A percentile compares a stretch with the other conserved stretches of the same genome.
Conservation (phyloP, 2,113 vertebrate genomes). For the Lepus timidus region DNA sequence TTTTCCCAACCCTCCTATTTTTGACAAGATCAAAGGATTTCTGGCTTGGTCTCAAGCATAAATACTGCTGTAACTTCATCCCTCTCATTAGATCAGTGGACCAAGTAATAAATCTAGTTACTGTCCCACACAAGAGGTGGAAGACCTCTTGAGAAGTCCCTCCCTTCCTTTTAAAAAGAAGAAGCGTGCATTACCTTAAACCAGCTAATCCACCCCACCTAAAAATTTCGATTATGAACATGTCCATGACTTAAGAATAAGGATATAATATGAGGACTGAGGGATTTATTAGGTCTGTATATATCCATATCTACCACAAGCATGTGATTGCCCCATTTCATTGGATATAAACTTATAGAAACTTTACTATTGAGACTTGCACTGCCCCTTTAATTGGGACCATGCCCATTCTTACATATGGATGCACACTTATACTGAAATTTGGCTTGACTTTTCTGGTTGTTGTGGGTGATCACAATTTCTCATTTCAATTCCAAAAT, state of each 20-base stretch:
- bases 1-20: background rate
- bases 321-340: background rate
- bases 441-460: background rate
- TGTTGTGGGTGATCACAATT: constrained; percentile 4
- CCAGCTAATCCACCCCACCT: background rate
- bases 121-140: background rate
- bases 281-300: background rate
- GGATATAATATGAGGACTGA: background rate
- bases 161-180: background rate
- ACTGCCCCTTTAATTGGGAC: background rate
- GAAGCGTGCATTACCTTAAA: background rate
- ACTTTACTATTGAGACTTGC: background rate
- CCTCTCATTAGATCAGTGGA: background rate
- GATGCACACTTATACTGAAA: background rate
- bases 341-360: background rate
- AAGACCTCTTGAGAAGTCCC: background rate
- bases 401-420: background rate
- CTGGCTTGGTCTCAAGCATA: background rate
- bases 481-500: background rate
- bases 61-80: background rate
- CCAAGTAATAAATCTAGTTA: background rate
- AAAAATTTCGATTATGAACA: background rate
- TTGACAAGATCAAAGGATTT: background rate
- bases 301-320: background rate
- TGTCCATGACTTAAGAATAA: constrained; percentile 18